phyloP scores from a whole-genome alignment of 2,113 vertebrate species.

The Lepus europaeus region DNA sequence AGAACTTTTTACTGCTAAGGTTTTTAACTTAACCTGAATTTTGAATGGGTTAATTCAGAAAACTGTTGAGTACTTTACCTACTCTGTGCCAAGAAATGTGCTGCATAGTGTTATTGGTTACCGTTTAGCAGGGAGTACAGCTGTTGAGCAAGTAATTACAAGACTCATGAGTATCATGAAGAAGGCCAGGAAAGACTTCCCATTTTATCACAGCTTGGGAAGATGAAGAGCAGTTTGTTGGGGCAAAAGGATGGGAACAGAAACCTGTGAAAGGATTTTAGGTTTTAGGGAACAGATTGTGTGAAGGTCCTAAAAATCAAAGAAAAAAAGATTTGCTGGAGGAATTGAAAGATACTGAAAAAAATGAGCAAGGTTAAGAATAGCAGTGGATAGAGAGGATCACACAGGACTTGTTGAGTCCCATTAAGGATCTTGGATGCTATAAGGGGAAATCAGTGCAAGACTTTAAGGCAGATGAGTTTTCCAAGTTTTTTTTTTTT shows the following conservation, averaged over 20 bases:
- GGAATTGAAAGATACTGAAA: slow-evolving; percentile 30
- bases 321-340: background rate
- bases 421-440: slow-evolving; percentile 34
- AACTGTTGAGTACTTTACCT: background rate
- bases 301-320: slow-evolving; percentile 25
- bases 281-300: slow-evolving; percentile 29
- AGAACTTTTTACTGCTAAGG: slow-evolving; percentile 15
- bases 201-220: slow-evolving; percentile 29
- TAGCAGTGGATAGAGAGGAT: background rate
- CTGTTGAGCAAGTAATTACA: slow-evolving; percentile 47
- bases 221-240: slow-evolving; percentile 52
- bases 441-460: background rate
- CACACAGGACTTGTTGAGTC: slow-evolving; percentile 27
- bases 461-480: background rate
- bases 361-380: background rate
- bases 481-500: too few relatives aligned
- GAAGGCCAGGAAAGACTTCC: slow-evolving; percentile 45
- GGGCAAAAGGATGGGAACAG: background rate
- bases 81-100: background rate
- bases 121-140: slow-evolving; percentile 41
- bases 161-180: background rate
- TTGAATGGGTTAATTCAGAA: slow-evolving; percentile 33
- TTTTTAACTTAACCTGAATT: slow-evolving; percentile 41
- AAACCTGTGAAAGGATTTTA: background rate
- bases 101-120: slow-evolving; percentile 44